A percentile compares a stretch with the other conserved stretches of the same genome.
Evolutionary conservation across 1,140 invertebrate genomes (phyloP).

Genomic region (Trachymyrmex septentrionalis): DNA sequence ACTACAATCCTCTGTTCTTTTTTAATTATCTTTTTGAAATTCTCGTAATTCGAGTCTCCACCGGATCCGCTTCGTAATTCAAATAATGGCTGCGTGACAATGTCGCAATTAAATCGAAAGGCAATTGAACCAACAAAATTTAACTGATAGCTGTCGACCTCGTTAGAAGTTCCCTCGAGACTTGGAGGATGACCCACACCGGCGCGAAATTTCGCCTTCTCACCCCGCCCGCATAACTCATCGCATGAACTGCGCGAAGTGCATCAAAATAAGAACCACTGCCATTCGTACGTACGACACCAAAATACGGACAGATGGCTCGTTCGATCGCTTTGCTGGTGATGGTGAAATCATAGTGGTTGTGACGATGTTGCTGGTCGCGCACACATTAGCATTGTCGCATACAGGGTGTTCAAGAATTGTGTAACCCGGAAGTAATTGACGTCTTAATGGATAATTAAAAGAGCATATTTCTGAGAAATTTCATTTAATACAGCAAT

Average conservation of each 20-base stretch:
- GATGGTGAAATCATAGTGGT: conserved; percentile 56
- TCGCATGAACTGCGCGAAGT: conserved; percentile 77
- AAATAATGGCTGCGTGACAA: not conserved
- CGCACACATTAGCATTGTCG: conserved; percentile 32
- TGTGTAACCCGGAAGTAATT: not conserved
- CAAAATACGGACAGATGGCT: conserved; percentile 79
- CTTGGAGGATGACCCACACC: conserved; percentile 70
- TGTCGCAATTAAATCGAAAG: conserved; percentile 44
- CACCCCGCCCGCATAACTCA: conserved; percentile 67
- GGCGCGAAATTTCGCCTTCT: conserved; percentile 75
- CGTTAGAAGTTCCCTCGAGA: conserved; percentile 54
- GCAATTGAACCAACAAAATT: conserved; percentile 41
- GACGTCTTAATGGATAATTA: not conserved
- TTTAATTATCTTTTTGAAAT: conserved; percentile 6
- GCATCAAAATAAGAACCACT: conserved; percentile 84
- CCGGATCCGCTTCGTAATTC: not conserved
- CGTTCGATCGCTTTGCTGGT: conserved; percentile 63
- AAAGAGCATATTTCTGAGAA: not conserved
- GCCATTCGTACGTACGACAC: conserved; percentile 69
- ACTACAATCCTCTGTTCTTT: not conserved
- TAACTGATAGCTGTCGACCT: conserved; percentile 49
- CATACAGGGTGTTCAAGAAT: conserved; percentile 54
- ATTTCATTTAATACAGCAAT: not conserved
- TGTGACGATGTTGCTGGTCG: conserved; percentile 62
- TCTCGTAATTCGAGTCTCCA: no score